Base-by-base conservation (phyloP, 2,113 vertebrate genomes). In the Pseudonaja textilis region DNA sequence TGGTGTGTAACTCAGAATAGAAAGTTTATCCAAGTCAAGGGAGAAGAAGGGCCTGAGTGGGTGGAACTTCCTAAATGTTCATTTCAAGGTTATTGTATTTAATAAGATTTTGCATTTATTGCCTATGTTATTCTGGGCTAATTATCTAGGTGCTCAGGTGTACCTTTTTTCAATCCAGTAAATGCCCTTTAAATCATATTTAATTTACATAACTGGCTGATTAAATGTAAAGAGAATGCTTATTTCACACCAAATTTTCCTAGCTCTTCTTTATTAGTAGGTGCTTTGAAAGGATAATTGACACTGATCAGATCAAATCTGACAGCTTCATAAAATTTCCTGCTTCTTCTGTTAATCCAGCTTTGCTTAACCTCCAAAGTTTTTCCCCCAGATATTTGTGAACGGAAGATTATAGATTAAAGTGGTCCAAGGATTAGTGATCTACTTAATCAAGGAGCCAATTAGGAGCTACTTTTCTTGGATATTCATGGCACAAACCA, bases 91-190 rank as follows among this genome's bases (percentile, higher is more conserved):
- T 95, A 90, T 93, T 94, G 91, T 95, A 95, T 93, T 81, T 92
- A 89, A 94, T 94, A 92, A 95, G 91, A 92, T 92, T 92, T 92
- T 59, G n/a, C 90, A 0, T 93, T 95, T 95, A 91, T 86, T 91
- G 92, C 89, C 88, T 89, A 90, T 94, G 92, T 94, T 94, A 95
- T 56, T 95, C 7, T 0, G 52, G 96, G 95, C 94, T 95, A 94
- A 96, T 96, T 95, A 93, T 95, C 93, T 2, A 2, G 85, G 54
- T 0, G 0, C 93, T 93, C 91, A 91, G 93, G 23, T 91, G 93
- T 93, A 93, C 94, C 95, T 95, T 89, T 93, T 92, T 94, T 92
- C 95, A 95, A 95, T 95, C 95, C 96, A 95, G 88, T 96, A 96
- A 96, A 92, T 90, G 93, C 89, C 93, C 91, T 94, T 94, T 55